Conservation (phyloP, 2,888 invertebrate genomes). For the Lathronympha strigana region DNA sequence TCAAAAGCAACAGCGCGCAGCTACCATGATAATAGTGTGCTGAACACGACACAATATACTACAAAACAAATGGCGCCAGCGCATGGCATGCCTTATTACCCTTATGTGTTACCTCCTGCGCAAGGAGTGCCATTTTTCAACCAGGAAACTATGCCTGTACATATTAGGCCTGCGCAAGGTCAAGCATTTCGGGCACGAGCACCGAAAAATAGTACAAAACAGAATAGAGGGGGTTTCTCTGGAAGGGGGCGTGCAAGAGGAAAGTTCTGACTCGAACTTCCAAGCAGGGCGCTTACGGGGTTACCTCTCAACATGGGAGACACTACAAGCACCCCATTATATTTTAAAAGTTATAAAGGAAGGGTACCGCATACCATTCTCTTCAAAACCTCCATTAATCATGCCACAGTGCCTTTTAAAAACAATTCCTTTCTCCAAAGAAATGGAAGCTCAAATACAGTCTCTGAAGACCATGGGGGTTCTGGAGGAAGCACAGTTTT, state of each 20-base stretch:
- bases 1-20: not conserved
- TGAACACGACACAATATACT: not conserved
- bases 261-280: constrained; percentile 4
- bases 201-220: not conserved
- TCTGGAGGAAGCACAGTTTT: no score
- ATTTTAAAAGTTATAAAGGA: not conserved
- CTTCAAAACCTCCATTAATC: no score
- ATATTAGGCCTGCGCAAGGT: not conserved
- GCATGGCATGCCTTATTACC: not conserved
- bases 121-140: not conserved
- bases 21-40: not conserved
- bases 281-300: not conserved
- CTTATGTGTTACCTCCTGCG: not conserved
- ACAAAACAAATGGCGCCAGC: not conserved
- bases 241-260: not conserved
- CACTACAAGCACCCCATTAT: not conserved
- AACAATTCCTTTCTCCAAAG: no score
- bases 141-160: not conserved
- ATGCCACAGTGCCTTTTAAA: no score
- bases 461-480: no score
- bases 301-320: not conserved
- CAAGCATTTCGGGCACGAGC: not conserved
- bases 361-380: constrained; percentile 3
- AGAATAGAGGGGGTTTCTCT: not conserved
- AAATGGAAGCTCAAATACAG: no score